Conservation (phyloP, 2,888 invertebrate species). For the Agrotis exclamationis region DNA sequence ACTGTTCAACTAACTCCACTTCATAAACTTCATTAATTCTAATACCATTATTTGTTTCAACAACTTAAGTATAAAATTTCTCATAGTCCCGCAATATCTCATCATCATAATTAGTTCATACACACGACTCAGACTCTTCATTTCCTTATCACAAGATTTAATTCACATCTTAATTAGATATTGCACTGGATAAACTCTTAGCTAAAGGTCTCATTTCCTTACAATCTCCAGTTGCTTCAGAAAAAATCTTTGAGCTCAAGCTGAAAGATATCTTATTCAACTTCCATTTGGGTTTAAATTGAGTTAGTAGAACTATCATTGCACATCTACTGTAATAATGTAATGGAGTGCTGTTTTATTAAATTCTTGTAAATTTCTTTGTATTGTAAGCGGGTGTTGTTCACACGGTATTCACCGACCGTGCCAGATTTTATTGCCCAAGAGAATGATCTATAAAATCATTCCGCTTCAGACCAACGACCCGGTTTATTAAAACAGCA, state of each 20-base stretch:
- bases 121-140: slow-evolving; percentile 7
- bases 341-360: slow-evolving; percentile 73
- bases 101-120: slow-evolving; percentile 32
- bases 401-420: slow-evolving; percentile 66
- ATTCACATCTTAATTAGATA: slow-evolving; percentile 54
- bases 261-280: slow-evolving; percentile 41
- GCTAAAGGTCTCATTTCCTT: slow-evolving; percentile 62
- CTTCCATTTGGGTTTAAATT: slow-evolving; percentile 47
- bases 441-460: slow-evolving; percentile 45
- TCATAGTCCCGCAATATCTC: slow-evolving; percentile 15
- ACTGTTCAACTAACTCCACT: neutral
- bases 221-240: slow-evolving; percentile 46
- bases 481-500: slow-evolving; percentile 25
- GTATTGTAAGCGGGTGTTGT: slow-evolving; percentile 62
- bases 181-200: slow-evolving; percentile 51
- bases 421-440: slow-evolving; percentile 50
- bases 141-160: slow-evolving; percentile 54
- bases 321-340: slow-evolving; percentile 60
- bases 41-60: neutral
- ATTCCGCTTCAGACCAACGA: slow-evolving; percentile 36
- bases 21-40: neutral
- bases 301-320: slow-evolving; percentile 21
- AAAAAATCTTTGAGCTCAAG: slow-evolving; percentile 30
- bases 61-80: neutral
- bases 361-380: slow-evolving; percentile 67